A percentile compares a stretch with the other conserved stretches of the same genome.
Evolutionary conservation across 2,113 vertebrate genomes (phyloP).

Genomic region (Colistium nudipinnis): DNA sequence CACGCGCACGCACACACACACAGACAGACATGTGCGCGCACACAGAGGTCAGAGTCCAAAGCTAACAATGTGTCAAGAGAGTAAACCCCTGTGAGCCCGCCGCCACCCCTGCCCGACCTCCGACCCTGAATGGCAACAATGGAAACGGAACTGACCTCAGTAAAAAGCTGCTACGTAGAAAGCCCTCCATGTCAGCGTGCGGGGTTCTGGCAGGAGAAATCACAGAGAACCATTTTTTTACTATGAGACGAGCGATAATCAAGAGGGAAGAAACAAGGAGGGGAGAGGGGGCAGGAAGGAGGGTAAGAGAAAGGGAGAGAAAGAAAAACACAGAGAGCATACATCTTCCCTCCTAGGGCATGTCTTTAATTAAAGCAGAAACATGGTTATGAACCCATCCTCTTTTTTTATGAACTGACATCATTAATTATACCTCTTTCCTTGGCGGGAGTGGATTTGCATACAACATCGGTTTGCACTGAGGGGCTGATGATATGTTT

Average conservation of each 20-base stretch:
- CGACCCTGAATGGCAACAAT: constrained; percentile 74
- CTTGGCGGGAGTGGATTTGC: constrained; percentile 78
- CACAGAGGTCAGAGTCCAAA: constrained; percentile 66
- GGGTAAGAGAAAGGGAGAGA: constrained; percentile 38
- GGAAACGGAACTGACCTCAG: constrained; percentile 86
- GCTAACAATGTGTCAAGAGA: constrained; percentile 71
- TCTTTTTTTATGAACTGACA: constrained; percentile 75
- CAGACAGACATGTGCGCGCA: no score
- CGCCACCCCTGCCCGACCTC: constrained; percentile 54
- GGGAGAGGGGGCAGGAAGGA: constrained; percentile 29
- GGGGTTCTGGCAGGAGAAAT: constrained; percentile 86
- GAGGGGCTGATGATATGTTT: constrained; percentile 81
- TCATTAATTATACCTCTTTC: constrained; percentile 80
- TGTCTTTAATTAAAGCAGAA: constrained; percentile 77
- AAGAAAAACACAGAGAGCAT: constrained; percentile 68
- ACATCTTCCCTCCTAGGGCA: constrained; percentile 70
- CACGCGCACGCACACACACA: no score
- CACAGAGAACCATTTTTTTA: constrained; percentile 84
- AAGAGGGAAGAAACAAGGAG: constrained; percentile 55
- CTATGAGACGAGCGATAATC: constrained; percentile 71
- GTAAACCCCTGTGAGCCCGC: constrained; percentile 53
- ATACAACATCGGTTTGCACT: constrained; percentile 77
- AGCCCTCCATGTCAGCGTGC: constrained; percentile 86
- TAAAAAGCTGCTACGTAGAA: constrained; percentile 88
- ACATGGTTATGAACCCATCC: constrained; percentile 67